Evolutionary conservation across 1,140 invertebrate genomes (phyloP).

Genomic region (Conus ventricosus): DNA sequence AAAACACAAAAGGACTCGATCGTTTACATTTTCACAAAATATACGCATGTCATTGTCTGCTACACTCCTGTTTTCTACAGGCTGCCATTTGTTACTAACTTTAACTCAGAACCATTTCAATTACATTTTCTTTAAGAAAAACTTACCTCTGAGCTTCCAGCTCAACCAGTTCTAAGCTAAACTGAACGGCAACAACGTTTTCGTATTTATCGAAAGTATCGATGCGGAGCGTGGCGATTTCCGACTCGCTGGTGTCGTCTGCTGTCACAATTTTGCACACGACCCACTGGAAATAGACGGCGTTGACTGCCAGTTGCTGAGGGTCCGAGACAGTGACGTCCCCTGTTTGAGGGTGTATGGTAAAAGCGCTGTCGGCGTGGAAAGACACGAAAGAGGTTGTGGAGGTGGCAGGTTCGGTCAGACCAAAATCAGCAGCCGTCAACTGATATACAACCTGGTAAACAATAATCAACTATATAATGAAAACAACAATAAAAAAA

Average conservation of each 20-base stretch:
- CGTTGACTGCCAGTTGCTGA: neutral
- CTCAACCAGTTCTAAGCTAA: neutral
- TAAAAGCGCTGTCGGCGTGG: neutral
- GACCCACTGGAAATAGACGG: constrained; percentile 19
- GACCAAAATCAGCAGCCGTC: neutral
- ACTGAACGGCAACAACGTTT: neutral
- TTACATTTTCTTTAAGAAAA: too few relatives aligned
- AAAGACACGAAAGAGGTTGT: neutral
- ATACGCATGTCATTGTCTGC: too few relatives aligned
- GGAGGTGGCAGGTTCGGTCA: neutral
- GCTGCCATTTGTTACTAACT: too few relatives aligned
- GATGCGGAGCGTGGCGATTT: constrained; percentile 13
- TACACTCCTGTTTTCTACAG: too few relatives aligned
- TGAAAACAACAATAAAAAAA: too few relatives aligned
- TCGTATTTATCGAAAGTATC: constrained; percentile 12
- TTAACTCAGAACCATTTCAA: too few relatives aligned
- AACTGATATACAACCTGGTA: constrained; percentile 1
- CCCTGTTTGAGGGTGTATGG: neutral
- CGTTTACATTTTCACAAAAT: too few relatives aligned
- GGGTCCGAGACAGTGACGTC: constrained; percentile 8
- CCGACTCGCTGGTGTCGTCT: neutral
- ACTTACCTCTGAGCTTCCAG: constrained; percentile 11
- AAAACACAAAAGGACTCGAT: too few relatives aligned
- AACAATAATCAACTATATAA: neutral
- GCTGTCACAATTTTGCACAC: neutral